Percentiles rank a stretch among this genome's conserved stretches.
phyloP scores from a whole-genome alignment of 2,113 vertebrate species.

The Protomyctophum bolini region DNA sequence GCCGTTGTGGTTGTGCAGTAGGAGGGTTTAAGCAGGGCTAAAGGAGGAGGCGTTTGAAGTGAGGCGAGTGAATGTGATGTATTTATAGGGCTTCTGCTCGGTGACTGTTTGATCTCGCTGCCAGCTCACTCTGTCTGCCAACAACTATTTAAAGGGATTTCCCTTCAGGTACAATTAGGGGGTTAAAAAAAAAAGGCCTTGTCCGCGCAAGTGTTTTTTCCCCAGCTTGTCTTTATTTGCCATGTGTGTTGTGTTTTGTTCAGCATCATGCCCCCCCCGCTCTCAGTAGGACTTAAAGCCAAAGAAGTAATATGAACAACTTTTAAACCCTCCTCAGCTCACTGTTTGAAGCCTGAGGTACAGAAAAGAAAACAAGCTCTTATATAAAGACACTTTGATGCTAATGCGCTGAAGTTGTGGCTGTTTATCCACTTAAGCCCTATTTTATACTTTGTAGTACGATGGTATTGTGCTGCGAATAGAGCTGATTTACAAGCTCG shows the following conservation, averaged over 20 bases:
- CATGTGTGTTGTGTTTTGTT: conserved; percentile 59
- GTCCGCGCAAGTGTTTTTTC: conserved; percentile 40
- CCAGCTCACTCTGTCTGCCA: conserved; percentile 74
- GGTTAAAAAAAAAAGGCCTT: conserved; percentile 45
- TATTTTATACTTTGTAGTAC: too few relatives aligned
- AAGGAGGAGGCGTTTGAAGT: conserved; percentile 57
- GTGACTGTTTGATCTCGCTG: conserved; percentile 75
- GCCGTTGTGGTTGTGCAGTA: conserved; percentile 31
- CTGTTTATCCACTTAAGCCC: conserved; percentile 25
- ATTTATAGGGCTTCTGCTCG: conserved; percentile 78
- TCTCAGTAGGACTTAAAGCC: conserved; percentile 51
- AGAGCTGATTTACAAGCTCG: too few relatives aligned
- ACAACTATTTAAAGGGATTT: conserved; percentile 80
- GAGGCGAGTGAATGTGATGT: conserved; percentile 77
- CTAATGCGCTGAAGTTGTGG: conserved; percentile 60
- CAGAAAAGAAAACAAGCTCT: conserved; percentile 76
- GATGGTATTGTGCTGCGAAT: too few relatives aligned
- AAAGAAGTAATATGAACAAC: conserved; percentile 59
- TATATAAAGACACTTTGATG: conserved; percentile 77
- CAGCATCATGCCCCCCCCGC: conserved; percentile 39
- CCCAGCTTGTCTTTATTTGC: conserved; percentile 58
- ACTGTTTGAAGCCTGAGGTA: conserved; percentile 52
- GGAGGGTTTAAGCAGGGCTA: conserved; percentile 25
- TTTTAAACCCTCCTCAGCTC: conserved; percentile 29
- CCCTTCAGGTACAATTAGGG: conserved; percentile 82